Evolutionary conservation across 2,888 invertebrate genomes (phyloP), one percentile per base, ranked within the genome.

Genomic region (Rhopalosiphum nymphaeae): DNA sequence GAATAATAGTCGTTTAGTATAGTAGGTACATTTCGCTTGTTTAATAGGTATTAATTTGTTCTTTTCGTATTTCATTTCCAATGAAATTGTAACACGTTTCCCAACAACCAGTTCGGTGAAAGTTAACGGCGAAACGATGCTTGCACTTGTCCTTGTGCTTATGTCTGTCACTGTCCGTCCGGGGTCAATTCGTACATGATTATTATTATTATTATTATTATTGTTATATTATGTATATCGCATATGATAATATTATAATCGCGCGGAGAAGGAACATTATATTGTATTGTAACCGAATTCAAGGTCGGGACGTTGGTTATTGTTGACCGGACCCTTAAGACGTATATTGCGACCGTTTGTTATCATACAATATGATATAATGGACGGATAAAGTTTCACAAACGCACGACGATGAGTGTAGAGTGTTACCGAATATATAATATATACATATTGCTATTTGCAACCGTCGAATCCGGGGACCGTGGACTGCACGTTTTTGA

Each of bases 121-220:
- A 94, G 94, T 93, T 46, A n/a, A 56, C 56, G 25, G 16, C 53
- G 42, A 11, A 29, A n/a, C 84, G 89, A 84, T 53, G 86, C 94
- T 94, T 91, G 91, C 94, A 94, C 90, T 91, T 94, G 94, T 94
- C 94, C 94, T 94, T 87, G 93, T 85, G 94, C 94, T 94, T 91
- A 49, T 42, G 94, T 90, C 94, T 44, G 67, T 94, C 94, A 94
- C 86, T 61, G 91, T 87, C 91, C 91, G 90, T 94, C 93, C 94
- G 94, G 94, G 94, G 94, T 94, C 90, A 67, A 87, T 90, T 86
- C 42, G 91, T 67, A 94, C 89, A 85, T 90, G 94, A 94, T 94
- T 91, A 91, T 93, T 88, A 85, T 89, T 93, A 42, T 89, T 67
- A n/a, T n/a, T 67, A 16, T n/a, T 67, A 78, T 78, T 67, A 67